Conservation (phyloP, 2,113 vertebrate genomes). For the Beaufortia kweichowensis region DNA sequence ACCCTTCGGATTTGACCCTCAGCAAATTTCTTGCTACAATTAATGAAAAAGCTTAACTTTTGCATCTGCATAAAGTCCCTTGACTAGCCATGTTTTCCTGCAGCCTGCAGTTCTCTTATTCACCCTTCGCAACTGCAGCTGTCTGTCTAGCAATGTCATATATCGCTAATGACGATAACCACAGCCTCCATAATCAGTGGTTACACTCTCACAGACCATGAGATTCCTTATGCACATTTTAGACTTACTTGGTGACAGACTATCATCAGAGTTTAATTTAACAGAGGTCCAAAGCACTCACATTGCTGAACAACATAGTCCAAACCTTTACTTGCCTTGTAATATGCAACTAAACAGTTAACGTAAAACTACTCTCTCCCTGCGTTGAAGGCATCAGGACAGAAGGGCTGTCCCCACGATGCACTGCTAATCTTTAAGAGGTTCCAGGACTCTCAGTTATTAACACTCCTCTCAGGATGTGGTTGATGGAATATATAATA, state of each 20-base stretch:
- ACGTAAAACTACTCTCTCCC: neutral
- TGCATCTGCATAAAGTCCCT: neutral
- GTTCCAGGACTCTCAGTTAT: constrained; percentile 3
- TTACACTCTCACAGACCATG: constrained; percentile 35
- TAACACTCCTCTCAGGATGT: constrained; percentile 37
- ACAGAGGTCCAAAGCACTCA: constrained; percentile 10
- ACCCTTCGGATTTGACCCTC: neutral
- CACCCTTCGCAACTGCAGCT: constrained; percentile 28
- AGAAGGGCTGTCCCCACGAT: constrained; percentile 35
- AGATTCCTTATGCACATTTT: constrained; percentile 60
- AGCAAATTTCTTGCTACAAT: neutral
- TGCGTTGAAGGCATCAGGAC: neutral
- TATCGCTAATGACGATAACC: constrained; percentile 43
- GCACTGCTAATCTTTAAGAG: constrained; percentile 33
- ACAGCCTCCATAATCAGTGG: constrained; percentile 52
- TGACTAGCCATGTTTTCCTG: neutral
- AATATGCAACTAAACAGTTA: neutral
- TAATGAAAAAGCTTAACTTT: neutral
- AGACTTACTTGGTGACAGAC: constrained; percentile 63
- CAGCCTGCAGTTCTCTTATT: constrained; percentile 9
- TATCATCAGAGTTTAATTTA: constrained; percentile 31
- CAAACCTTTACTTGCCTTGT: neutral
- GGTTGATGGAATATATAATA: constrained; percentile 42
- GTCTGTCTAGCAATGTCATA: constrained; percentile 37
- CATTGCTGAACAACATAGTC: neutral